A percentile compares a stretch with the other conserved stretches of the same genome.
These are phyloP conservation scores for Ianthella basta DNA, from an alignment of 37 sponge, comb jelly and placozoan genomes.

Conservation along the genomic window DNA sequence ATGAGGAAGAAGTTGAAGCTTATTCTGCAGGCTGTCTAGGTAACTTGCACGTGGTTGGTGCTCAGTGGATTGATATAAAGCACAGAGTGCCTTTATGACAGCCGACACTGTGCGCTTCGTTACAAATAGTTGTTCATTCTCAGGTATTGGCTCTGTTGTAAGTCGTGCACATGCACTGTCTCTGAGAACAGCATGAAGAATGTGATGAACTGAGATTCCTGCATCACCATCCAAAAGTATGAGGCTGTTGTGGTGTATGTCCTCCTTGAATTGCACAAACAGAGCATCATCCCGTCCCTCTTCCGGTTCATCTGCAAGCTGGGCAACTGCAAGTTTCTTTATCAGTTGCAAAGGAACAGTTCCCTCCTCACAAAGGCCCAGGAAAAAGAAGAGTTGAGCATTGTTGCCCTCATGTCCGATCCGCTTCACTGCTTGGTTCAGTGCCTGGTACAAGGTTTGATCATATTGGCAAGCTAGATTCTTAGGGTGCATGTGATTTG, in stretches of 20 bases:
- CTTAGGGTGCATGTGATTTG: neutral
- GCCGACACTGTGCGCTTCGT: no score
- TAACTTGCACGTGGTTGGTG: neutral
- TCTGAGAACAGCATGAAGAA: neutral
- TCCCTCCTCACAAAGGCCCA: neutral
- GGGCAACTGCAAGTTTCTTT: neutral
- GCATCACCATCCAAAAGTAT: neutral
- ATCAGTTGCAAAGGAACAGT: neutral
- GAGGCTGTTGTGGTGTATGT: neutral
- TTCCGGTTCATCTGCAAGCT: neutral
- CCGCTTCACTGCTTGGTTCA: neutral
- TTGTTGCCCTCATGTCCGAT: neutral
- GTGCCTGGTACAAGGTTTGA: neutral
- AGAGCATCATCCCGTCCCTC: constrained; percentile 7
- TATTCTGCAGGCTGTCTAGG: neutral
- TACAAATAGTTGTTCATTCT: no score
- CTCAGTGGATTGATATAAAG: neutral
- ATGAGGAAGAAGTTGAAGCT: constrained; percentile 4
- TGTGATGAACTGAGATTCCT: neutral
- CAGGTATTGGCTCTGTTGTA: no score
- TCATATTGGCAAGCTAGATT: neutral
- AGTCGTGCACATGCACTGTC: neutral
- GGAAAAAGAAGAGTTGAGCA: neutral
- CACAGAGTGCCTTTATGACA: neutral
- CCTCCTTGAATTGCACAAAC: neutral